Evolutionary conservation across 2,797 vertebrate genomes (phyloP), one percentile per base, ranked within the genome.

Genomic region (Lepidocolaptes lacrymiger): DNA sequence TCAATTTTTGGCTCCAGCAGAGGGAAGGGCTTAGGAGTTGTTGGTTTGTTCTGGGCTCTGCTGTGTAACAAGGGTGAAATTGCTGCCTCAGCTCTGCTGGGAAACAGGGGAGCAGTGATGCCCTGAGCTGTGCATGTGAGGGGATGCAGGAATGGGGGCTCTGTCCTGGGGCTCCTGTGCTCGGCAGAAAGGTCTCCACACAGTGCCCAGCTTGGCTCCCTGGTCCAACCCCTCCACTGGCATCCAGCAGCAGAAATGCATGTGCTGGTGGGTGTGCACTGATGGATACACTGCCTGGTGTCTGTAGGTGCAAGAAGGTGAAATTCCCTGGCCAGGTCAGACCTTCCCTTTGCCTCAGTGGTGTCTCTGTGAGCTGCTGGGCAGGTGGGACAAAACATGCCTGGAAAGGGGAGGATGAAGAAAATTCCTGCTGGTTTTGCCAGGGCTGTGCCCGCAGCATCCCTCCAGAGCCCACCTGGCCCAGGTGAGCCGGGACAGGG

Each of bases 61-160:
- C 48, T 23, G 32, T 30, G 1, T 11, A 27, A 18, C 2, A 0
- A 0, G 17, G 17, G 24, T 63, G 9, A 20, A 59, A 58, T 18
- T 2, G 2, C 19, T 34, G 64, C 19, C 30, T 54, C 5, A 1
- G 2, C 9, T 62, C 75, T 4, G 24, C 34, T 24, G 37, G 36
- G 36, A 10, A 17, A 6, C 10, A 12, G 4, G 41, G 51, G 12
- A 72, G 58, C 6, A 1, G 62, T 0, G 61, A 51, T 41, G 75
- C 49, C 7, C 0, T 0, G 14, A 77, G 39, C 49, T 13, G 49
- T 4, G 24, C 24, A 8, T 7, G 1, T 0, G 4, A n/a, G 55
- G 34, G 24, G 51, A 3, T 12, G 41, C 4, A 17, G 44, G 39
- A 64, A 28, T 13, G 5, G 27, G 49, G 10, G 27, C 34, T 52